Evolutionary conservation across 2,888 invertebrate species (phyloP).

Genomic region (Osedax frankpressi): DNA sequence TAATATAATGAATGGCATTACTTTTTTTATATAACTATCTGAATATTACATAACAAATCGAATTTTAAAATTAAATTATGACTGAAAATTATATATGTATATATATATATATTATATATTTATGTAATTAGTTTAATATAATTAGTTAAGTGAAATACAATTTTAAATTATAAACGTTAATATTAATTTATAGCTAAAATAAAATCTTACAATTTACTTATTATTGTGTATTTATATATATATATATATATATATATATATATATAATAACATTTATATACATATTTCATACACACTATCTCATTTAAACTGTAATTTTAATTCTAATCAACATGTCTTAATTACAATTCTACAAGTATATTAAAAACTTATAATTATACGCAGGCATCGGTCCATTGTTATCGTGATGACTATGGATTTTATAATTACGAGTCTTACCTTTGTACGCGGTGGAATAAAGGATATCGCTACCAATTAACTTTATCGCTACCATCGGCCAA

Average conservation of each 20-base stretch:
- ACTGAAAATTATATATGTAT: neutral
- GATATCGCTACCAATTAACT: too few species aligned
- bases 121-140: neutral
- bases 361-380: neutral
- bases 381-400: too few species aligned
- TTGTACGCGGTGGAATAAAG: too few species aligned
- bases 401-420: too few species aligned
- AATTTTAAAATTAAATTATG: neutral
- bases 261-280: too few species aligned
- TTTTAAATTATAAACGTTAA: too few species aligned
- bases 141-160: neutral
- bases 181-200: neutral
- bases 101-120: neutral
- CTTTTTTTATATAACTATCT: too few species aligned
- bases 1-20: too few species aligned
- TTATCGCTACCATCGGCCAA: too few species aligned
- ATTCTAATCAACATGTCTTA: neutral
- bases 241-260: neutral
- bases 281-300: too few species aligned
- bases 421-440: too few species aligned
- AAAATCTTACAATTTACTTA: neutral
- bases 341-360: neutral
- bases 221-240: neutral
- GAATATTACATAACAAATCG: neutral
- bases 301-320: too few species aligned